Evolutionary conservation across 2,888 invertebrate species (phyloP).

Genomic region (Caenorhabditis sp.): DNA sequence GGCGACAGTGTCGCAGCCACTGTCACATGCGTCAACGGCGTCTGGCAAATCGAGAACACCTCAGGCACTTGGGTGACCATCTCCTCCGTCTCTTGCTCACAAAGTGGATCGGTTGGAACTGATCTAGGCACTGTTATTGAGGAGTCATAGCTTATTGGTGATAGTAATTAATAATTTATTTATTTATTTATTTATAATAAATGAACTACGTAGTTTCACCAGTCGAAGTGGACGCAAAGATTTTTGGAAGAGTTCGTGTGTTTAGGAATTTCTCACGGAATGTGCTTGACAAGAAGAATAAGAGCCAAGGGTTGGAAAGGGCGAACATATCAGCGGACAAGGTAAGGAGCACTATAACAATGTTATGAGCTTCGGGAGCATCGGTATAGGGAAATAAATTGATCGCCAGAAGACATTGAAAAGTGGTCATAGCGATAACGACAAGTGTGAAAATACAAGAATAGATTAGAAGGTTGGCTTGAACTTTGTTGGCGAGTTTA

Average conservation of each 20-base stretch:
- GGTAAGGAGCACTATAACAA: conserved; percentile 29
- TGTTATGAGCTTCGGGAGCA: conserved; percentile 27
- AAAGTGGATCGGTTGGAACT: neutral
- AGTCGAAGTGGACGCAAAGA: conserved; percentile 30
- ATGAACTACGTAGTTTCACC: conserved; percentile 6
- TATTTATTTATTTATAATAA: neutral
- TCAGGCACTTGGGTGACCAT: neutral
- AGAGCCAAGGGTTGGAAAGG: conserved; percentile 48
- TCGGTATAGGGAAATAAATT: conserved; percentile 16
- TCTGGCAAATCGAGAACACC: neutral
- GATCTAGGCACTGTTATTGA: neutral
- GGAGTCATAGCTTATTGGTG: too few relatives aligned
- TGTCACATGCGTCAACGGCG: neutral
- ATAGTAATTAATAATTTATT: neutral
- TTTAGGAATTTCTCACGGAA: conserved; percentile 32
- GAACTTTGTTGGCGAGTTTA: conserved; percentile 37
- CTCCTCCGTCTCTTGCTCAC: conserved; percentile 5
- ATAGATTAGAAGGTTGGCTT: conserved; percentile 49
- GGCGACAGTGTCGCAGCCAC: neutral
- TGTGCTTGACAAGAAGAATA: conserved; percentile 41
- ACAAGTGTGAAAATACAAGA: conserved; percentile 44
- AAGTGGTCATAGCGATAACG: conserved; percentile 41
- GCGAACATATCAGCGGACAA: conserved; percentile 45
- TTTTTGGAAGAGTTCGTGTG: conserved; percentile 13
- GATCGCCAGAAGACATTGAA: conserved; percentile 44